Base-by-base conservation (phyloP, 2,113 vertebrate species). In the Corythaixoides concolor region DNA sequence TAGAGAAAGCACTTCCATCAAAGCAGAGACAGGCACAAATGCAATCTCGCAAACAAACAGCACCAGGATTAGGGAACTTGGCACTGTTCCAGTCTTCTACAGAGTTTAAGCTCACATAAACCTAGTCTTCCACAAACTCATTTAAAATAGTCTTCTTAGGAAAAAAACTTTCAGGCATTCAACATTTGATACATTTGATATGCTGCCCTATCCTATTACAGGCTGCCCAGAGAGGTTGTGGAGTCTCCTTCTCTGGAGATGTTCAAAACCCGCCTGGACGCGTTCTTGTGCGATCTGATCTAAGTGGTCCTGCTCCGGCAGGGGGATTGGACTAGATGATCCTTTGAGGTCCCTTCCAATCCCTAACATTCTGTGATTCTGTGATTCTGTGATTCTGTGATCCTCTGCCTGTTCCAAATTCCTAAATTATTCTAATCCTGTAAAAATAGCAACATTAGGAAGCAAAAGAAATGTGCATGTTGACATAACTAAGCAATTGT, bases 351-450 rank as follows among this genome's bases (percentile, higher is more conserved):
- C n/a, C n/a, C n/a, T n/a, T n/a, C n/a, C n/a, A n/a, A n/a, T n/a
- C n/a, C n/a, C n/a, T n/a, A n/a, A n/a, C n/a, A n/a, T n/a, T n/a
- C n/a, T n/a, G n/a, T n/a, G n/a, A n/a, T n/a, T n/a, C n/a, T n/a
- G n/a, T n/a, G n/a, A n/a, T n/a, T n/a, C n/a, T n/a, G n/a, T n/a
- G n/a, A n/a, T n/a, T n/a, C n/a, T n/a, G n/a, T n/a, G n/a, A n/a
- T n/a, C 22, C 18, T 50, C 28, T 0, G 0, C 21, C 22, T 64
- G 10, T 16, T 81, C 23, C 35, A 10, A 52, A 87, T 69, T 66
- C 73, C 49, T n/a, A 32, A 76, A 45, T 12, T 86, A 43, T 80
- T 67, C 49, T 53, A 84, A 41, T 23, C 35, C 12, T 17, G 12
- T 39, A 72, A 41, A 77, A 86, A 17, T 21, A 43, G 15, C 11